Evolutionary conservation across 2,113 vertebrate species (phyloP), one percentile per base, ranked within the genome.

Genomic region (Dromaius novaehollandiae): DNA sequence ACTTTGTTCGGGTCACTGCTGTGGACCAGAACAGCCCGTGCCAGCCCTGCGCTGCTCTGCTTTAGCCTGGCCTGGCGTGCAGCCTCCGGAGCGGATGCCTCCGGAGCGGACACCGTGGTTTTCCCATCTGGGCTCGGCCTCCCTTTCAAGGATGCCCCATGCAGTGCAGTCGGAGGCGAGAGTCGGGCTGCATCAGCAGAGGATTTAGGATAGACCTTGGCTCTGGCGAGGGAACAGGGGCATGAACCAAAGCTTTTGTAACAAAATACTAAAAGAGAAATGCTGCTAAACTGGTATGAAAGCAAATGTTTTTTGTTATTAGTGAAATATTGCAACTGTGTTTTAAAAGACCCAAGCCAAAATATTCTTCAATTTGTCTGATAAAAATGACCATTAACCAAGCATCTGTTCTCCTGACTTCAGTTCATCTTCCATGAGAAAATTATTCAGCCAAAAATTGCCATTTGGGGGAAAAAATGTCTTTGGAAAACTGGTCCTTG

Each of bases 71-170:
- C 48, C 63, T 24, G 16, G 44, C 44, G 6, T 8, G 55, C 61
- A 75, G 34, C 36, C 66, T 60, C n/a, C 55, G 32, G 26, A 65
- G 26, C 1, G 0, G 51, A 46, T n/a, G n/a, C n/a, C n/a, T 38
- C 38, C 38, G 38, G 0, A 9, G 38, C 1, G 0, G 8, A 48
- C 1, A 2, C 28, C 66, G 44, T 25, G 3, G 1, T 5, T 48
- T 24, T 58, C 5, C 76, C 28, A 17, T 48, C 80, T 4, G 38
- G 56, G 66, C 25, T 3, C 3, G 1, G 44, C 15, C 4, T 3
- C 0, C 0, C 46, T 56, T 34, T 24, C 40, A 0, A 0, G 63
- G 63, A 19, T 34, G 38, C 58, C 1, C 4, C 2, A 22, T 6
- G 36, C 46, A 50, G 17, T 34, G 36, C 48, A 68, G 26, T 26